Conservation (phyloP, 1,140 invertebrate species). For the Plodia interpunctella region DNA sequence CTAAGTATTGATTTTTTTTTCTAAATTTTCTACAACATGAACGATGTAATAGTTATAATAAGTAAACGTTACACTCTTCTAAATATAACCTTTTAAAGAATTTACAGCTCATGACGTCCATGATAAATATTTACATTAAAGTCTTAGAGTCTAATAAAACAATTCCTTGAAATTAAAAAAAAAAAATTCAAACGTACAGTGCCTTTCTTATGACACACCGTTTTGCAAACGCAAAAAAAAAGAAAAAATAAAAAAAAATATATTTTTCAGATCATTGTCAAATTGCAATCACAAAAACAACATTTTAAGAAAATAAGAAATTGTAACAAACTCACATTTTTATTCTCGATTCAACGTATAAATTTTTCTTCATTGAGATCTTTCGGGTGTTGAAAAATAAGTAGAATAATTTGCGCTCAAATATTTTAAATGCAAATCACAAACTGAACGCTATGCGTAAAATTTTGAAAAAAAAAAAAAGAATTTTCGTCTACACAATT, state of each 20-base stretch:
- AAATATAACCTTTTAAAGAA: slow-evolving; percentile 52
- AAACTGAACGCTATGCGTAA: slow-evolving; percentile 17
- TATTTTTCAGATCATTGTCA: slow-evolving; percentile 24
- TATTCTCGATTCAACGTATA: slow-evolving; percentile 1
- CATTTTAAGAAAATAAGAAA: not conserved
- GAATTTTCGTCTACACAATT: not conserved
- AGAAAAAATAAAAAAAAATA: slow-evolving; percentile 15
- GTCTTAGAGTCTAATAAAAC: slow-evolving; percentile 30
- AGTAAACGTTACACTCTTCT: slow-evolving; percentile 56
- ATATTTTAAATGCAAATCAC: slow-evolving; percentile 10
- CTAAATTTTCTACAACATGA: slow-evolving; percentile 71
- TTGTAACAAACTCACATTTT: slow-evolving; percentile 3
- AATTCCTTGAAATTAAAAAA: slow-evolving; percentile 50
- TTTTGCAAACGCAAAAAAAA: slow-evolving; percentile 24
- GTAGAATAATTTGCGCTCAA: slow-evolving; percentile 9
- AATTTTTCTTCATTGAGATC: slow-evolving; percentile 4
- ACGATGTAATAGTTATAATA: slow-evolving; percentile 59
- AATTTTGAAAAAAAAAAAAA: not conserved
- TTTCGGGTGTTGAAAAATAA: slow-evolving; percentile 7
- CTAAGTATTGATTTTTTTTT: slow-evolving; percentile 43
- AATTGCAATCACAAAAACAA: slow-evolving; percentile 26
- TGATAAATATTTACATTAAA: slow-evolving; percentile 67
- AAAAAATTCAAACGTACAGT: slow-evolving; percentile 27
- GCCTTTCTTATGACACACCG: slow-evolving; percentile 44
- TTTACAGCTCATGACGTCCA: slow-evolving; percentile 53